Evolutionary conservation across 1,140 invertebrate genomes (phyloP).

Genomic region (Danaus melanippus): DNA sequence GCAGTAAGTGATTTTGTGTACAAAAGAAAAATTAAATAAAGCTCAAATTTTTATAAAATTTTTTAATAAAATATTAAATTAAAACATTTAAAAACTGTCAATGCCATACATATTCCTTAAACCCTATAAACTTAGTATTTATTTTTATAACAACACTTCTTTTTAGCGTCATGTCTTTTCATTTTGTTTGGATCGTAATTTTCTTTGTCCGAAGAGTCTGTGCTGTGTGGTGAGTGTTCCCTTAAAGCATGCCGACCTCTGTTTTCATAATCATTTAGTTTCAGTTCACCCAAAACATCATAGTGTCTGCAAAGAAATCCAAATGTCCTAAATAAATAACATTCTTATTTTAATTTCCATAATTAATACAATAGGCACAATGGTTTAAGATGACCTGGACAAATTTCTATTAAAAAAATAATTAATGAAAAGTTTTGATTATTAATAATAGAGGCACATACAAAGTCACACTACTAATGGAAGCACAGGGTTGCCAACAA

Average conservation of each 20-base stretch:
- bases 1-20: too few relatives aligned
- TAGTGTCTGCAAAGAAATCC: constrained; percentile 36
- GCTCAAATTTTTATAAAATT: neutral
- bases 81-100: constrained; percentile 5
- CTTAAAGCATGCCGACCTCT: constrained; percentile 27
- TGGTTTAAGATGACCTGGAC: too few relatives aligned
- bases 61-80: constrained; percentile 6
- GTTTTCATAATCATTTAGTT: constrained; percentile 19
- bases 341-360: constrained; percentile 8
- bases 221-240: constrained; percentile 41
- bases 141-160: constrained; percentile 33
- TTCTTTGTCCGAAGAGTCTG: constrained; percentile 62
- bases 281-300: constrained; percentile 32
- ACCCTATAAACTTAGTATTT: constrained; percentile 17
- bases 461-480: neutral
- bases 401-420: too few relatives aligned
- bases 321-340: neutral
- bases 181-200: constrained; percentile 56
- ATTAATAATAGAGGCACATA: neutral
- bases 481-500: neutral
- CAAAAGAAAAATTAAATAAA: neutral
- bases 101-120: neutral
- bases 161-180: constrained; percentile 30
- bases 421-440: neutral
- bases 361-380: too few relatives aligned